Evolutionary conservation across 1,140 invertebrate species (phyloP).

Genomic region (Tribolium madens): DNA sequence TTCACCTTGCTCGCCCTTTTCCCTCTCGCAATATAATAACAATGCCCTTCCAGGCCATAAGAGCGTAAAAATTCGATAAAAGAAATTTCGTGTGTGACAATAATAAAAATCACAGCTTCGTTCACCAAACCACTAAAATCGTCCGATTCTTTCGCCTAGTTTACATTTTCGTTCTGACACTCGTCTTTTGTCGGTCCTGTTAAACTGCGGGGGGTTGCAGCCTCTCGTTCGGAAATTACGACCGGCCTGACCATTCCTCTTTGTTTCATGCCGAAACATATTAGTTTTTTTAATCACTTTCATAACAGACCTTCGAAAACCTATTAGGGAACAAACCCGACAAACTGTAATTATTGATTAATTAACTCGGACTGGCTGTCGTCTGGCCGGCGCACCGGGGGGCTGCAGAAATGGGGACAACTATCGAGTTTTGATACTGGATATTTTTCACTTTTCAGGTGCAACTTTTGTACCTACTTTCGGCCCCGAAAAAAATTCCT

Average conservation of each 20-base stretch:
- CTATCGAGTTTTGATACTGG: slow-evolving; percentile 46
- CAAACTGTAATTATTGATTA: slow-evolving; percentile 35
- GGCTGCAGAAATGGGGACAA: slow-evolving; percentile 12
- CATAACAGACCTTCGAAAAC: slow-evolving; percentile 26
- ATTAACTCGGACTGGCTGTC: slow-evolving; percentile 23
- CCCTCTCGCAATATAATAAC: not conserved
- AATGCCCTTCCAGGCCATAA: not conserved
- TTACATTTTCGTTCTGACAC: slow-evolving; percentile 53
- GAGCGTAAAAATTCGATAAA: slow-evolving; percentile 7
- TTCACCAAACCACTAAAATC: not conserved
- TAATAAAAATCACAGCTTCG: slow-evolving; percentile 31
- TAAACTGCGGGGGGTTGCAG: slow-evolving; percentile 54
- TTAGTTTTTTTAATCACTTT: slow-evolving; percentile 56
- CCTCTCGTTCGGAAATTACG: slow-evolving; percentile 50
- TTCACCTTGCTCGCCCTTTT: not conserved
- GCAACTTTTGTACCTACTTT: slow-evolving; percentile 63
- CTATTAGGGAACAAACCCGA: slow-evolving; percentile 10
- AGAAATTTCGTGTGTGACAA: slow-evolving; percentile 37
- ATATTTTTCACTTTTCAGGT: slow-evolving; percentile 54
- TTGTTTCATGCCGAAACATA: slow-evolving; percentile 56
- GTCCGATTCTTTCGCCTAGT: slow-evolving; percentile 33
- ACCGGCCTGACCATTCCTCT: slow-evolving; percentile 38
- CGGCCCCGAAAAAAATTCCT: slow-evolving; percentile 53
- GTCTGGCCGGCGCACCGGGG: slow-evolving; percentile 5
- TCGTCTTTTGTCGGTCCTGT: slow-evolving; percentile 55